These are phyloP conservation scores for Labia minor DNA, from an alignment of 2,888 invertebrate species.

Conservation along the genomic window DNA sequence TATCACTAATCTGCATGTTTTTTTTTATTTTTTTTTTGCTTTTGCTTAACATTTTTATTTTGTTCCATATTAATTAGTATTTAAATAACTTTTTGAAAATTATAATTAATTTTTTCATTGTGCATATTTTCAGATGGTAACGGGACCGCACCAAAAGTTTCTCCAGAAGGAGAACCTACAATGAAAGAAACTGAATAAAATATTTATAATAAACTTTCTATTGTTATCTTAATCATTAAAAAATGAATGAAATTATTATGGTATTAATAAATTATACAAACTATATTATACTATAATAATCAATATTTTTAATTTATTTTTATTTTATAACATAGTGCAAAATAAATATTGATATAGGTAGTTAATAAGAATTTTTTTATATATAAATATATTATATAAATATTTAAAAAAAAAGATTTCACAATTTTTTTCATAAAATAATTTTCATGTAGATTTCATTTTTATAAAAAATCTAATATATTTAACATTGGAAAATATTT, in stretches of 20 bases:
- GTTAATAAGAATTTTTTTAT: neutral
- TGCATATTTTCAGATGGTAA: neutral
- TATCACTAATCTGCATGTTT: neutral
- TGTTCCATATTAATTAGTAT: neutral
- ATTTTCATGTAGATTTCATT: neutral
- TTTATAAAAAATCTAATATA: neutral
- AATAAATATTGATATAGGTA: neutral
- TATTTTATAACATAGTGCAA: neutral
- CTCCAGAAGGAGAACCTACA: neutral
- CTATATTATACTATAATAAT: neutral
- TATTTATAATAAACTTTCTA: too few species aligned
- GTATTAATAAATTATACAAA: neutral
- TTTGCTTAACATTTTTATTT: neutral
- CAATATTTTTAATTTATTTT: neutral
- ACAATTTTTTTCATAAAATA: neutral
- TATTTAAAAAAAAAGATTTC: neutral
- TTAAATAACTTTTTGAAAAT: neutral
- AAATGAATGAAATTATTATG: neutral
- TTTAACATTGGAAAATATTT: neutral
- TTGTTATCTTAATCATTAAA: neutral
- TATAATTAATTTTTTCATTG: too few species aligned
- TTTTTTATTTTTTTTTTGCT: neutral
- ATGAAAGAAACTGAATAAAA: neutral
- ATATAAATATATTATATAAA: constrained; percentile 8
- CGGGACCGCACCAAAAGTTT: neutral